Base-by-base conservation (phyloP, 1,140 invertebrate genomes). In the Orchesella cincta region DNA sequence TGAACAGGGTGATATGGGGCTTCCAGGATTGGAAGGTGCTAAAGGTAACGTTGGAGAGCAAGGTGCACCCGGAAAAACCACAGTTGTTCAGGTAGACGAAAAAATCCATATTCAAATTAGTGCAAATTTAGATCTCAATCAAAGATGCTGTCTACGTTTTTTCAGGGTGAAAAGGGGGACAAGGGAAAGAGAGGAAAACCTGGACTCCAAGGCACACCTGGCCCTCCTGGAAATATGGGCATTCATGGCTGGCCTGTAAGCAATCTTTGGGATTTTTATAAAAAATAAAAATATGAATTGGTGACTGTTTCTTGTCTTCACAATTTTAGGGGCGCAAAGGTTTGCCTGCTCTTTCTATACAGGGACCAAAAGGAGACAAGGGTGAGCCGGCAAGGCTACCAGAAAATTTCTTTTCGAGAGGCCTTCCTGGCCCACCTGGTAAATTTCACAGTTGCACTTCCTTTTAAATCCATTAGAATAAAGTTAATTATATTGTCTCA, bases 161-260 rank as follows among this genome's bases (percentile, higher is more conserved):
- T 94, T 73, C 93, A 93, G 85, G 93, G 93, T 18, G 90, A 93
- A 12, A 85, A 89, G 74, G 93, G 93, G 0, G 89, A 89, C 82
- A 85, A 92, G 57, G 93, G 93, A 0, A 87, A 90, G 81, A 86
- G 92, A 83, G 93, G 93, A 14, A 90, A 91, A 80, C 88, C 88
- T 35, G 93, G 93, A 12, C 87, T 89, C 16, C 85, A 87, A 16
- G 92, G 93, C 67, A 88, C 89, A 33, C 87, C 89, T 75, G 93
- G 93, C 34, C 88, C 90, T 26, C 89, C 90, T 77, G 92, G 93
- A 77, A 92, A 93, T 79, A 89, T 90, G 39, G 92, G 92, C 28
- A 85, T 91, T 73, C 91, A 92, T 29, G 92, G 92, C 78, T 92
- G 90, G 89, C 90, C 90, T 88, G 93, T 94, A 88, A 89, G 89